phyloP scores from a whole-genome alignment of 2,888 invertebrate species.

The Eueremaeus valkanovi region DNA sequence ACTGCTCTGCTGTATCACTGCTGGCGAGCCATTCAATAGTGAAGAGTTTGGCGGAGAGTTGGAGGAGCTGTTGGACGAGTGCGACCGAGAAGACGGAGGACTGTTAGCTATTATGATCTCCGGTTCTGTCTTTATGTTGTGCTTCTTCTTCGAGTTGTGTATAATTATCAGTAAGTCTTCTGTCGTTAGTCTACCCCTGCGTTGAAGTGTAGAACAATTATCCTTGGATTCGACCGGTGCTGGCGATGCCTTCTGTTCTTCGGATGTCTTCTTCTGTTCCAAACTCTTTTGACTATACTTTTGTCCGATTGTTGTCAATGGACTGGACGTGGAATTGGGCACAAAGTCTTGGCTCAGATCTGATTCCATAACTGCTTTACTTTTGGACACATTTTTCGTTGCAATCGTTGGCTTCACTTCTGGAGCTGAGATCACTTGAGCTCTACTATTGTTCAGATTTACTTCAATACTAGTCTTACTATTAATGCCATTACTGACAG shows the following conservation, averaged over 20 bases:
- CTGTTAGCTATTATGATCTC: conserved; percentile 40
- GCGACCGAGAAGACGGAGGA: conserved; percentile 36
- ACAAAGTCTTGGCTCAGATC: conserved; percentile 12
- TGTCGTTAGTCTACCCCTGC: conserved; percentile 44
- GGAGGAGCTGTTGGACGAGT: conserved; percentile 36
- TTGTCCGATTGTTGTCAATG: not conserved
- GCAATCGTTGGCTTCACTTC: not conserved
- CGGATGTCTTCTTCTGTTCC: no score
- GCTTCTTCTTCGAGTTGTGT: conserved; percentile 48
- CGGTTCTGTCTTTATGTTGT: conserved; percentile 47
- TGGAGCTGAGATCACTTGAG: no score
- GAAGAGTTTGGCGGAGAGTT: not conserved
- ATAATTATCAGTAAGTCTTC: conserved; percentile 48
- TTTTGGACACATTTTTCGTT: not conserved
- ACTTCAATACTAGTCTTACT: not conserved
- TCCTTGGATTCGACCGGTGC: not conserved
- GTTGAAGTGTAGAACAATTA: not conserved
- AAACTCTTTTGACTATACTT: not conserved
- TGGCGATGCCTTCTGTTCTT: not conserved
- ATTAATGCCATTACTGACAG: not conserved
- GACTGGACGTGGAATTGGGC: conserved; percentile 23
- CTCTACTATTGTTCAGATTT: not conserved
- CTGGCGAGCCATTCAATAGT: not conserved
- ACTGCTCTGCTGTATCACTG: not conserved
- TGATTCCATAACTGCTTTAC: not conserved